Evolutionary conservation across 1,140 invertebrate species (phyloP).

Genomic region (Apocrypta bakeri): DNA sequence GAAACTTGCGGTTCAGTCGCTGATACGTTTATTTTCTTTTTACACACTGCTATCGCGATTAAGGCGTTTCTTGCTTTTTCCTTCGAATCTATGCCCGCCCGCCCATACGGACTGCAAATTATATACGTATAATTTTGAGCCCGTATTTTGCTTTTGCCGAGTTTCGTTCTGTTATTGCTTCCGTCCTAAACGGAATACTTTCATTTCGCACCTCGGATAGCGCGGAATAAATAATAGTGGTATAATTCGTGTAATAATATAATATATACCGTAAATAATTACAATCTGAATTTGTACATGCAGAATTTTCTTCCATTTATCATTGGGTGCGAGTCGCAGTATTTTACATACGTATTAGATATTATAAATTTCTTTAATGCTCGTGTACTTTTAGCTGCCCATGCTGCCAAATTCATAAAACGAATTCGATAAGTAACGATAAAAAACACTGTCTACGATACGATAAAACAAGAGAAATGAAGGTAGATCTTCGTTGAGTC

Average conservation of each 20-base stretch:
- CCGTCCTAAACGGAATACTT: not conserved
- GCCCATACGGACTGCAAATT: slow-evolving; percentile 40
- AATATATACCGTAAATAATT: slow-evolving; percentile 25
- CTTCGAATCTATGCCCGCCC: not conserved
- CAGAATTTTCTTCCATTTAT: not conserved
- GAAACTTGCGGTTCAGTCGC: not conserved
- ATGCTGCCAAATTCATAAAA: slow-evolving; percentile 43
- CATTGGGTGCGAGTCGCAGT: not conserved
- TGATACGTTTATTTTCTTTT: not conserved
- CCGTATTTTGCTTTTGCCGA: not conserved
- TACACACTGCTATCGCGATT: slow-evolving; percentile 20
- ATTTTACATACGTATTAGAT: not conserved
- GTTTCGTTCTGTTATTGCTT: not conserved
- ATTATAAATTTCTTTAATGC: not conserved
- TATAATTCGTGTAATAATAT: slow-evolving; percentile 6
- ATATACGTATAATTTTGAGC: too few relatives aligned
- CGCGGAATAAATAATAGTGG: not conserved
- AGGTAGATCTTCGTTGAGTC: slow-evolving; percentile 16
- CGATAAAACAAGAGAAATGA: slow-evolving; percentile 24
- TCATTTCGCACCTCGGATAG: not conserved
- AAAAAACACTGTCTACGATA: slow-evolving; percentile 38
- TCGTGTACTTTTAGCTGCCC: slow-evolving; percentile 5
- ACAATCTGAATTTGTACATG: slow-evolving; percentile 22
- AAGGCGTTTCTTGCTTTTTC: slow-evolving; percentile 13
- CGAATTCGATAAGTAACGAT: slow-evolving; percentile 42